Percentiles rank a stretch among this genome's conserved stretches.
These are phyloP conservation scores for Peucedramus taeniatus DNA, from an alignment of 2,113 vertebrate species.

Conservation along the genomic window DNA sequence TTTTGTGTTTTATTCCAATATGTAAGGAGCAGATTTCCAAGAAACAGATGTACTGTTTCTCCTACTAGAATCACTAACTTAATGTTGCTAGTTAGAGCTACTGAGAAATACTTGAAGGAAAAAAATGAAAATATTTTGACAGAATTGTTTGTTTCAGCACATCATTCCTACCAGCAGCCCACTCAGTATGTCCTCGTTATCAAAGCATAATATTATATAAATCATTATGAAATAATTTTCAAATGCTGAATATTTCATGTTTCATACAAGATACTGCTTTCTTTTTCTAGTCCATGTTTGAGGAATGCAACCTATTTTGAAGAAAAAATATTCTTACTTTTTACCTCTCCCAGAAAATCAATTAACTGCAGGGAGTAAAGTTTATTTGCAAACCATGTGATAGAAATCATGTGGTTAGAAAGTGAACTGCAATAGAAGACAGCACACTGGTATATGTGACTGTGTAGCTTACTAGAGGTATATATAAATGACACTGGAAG, in stretches of 20 bases:
- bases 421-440: not conserved
- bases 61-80: not conserved
- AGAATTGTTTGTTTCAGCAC: not conserved
- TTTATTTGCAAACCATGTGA: not conserved
- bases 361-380: not conserved
- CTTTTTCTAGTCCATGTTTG: not conserved
- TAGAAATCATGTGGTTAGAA: not conserved
- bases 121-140: not conserved
- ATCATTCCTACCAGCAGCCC: not conserved
- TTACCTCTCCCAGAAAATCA: not conserved
- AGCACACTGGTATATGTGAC: not conserved
- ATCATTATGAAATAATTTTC: not conserved
- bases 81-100: not conserved
- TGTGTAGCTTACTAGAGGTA: fast-evolving
- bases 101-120: not conserved
- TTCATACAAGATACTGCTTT: not conserved
- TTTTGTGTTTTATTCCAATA: not conserved
- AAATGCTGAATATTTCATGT: not conserved
- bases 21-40: not conserved
- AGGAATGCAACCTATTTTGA: not conserved
- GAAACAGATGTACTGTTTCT: not conserved
- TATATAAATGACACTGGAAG: not conserved
- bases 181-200: not conserved
- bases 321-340: not conserved
- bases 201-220: not conserved